These are phyloP conservation scores for Micromys minutus DNA, from an alignment of 2,113 vertebrate genomes.

Conservation along the genomic window DNA sequence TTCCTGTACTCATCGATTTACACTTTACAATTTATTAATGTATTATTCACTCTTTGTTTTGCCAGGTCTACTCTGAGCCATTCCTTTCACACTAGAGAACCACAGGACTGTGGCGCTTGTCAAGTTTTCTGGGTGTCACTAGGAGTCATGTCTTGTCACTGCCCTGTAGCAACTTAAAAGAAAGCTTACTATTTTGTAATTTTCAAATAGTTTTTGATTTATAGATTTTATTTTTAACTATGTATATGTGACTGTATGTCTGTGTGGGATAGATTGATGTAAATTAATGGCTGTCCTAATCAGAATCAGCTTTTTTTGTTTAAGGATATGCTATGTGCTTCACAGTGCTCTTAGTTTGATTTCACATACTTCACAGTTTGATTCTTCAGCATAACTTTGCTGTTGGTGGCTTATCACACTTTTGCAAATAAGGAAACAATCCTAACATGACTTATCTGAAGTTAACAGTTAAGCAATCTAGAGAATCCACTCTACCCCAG, in stretches of 20 bases:
- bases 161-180: background rate
- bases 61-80: background rate
- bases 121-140: background rate
- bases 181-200: background rate
- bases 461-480: conserved; percentile 22
- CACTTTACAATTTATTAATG: background rate
- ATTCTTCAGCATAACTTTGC: conserved; percentile 22
- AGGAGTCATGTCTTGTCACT: background rate
- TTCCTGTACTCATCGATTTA: background rate
- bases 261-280: background rate
- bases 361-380: background rate
- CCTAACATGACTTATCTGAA: conserved; percentile 11
- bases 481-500: background rate
- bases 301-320: background rate
- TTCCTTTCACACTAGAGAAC: background rate
- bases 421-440: conserved; percentile 14
- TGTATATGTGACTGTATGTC: background rate
- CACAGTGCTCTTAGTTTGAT: background rate
- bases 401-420: background rate
- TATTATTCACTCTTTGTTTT: conserved; percentile 26
- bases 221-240: background rate
- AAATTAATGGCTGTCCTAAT: background rate
- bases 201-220: background rate
- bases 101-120: background rate
- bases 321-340: conserved; percentile 27